phyloP scores from a whole-genome alignment of 2,797 vertebrate genomes.

The Anisognathus igniventris region DNA sequence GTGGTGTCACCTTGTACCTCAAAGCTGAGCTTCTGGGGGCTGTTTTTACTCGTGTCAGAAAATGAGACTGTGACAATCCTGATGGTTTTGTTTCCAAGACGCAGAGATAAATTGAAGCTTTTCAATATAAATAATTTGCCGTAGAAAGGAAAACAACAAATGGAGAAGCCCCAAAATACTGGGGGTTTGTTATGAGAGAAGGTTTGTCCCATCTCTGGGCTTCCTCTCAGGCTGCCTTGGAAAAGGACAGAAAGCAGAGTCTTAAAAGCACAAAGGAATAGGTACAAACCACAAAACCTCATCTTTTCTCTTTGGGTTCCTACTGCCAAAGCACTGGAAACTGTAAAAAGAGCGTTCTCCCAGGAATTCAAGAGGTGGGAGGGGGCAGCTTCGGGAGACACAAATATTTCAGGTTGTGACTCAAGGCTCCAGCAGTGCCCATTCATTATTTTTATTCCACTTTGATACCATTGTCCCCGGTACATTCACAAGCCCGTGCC shows the following conservation, averaged over 20 bases:
- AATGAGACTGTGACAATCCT: background rate
- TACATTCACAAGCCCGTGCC: conserved; percentile 35
- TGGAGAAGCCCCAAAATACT: background rate
- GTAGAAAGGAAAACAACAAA: background rate
- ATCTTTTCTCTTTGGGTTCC: background rate
- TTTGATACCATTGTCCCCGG: conserved; percentile 26
- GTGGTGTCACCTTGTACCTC: background rate
- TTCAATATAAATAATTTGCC: background rate
- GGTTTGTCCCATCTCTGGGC: background rate
- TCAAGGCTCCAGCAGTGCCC: background rate
- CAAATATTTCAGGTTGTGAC: conserved; percentile 35
- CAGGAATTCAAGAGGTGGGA: background rate
- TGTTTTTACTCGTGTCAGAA: background rate
- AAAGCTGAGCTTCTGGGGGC: background rate
- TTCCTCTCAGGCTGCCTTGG: background rate
- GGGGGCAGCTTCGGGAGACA: background rate
- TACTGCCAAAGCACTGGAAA: background rate
- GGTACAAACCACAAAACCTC: background rate
- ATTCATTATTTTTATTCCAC: conserved; percentile 64
- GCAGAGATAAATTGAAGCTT: background rate
- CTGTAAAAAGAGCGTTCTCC: background rate
- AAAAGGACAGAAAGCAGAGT: background rate
- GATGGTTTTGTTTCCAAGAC: background rate
- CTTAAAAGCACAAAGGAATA: background rate
- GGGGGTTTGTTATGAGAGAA: background rate